Percentiles rank a stretch among this genome's conserved stretches.
Evolutionary conservation across 2,888 invertebrate species (phyloP).

Genomic region (Cephus nigrinus): DNA sequence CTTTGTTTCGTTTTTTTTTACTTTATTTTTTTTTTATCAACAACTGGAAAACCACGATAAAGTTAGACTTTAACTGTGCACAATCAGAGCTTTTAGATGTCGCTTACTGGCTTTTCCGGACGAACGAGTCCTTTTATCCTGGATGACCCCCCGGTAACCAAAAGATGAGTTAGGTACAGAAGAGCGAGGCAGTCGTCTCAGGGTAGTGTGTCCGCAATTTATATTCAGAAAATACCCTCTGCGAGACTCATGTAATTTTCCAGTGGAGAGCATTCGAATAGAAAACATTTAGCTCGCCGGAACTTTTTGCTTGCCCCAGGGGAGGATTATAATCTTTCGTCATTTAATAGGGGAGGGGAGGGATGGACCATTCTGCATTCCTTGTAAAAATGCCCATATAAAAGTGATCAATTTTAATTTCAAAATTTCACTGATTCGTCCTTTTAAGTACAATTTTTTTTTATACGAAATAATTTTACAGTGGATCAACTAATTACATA

Average conservation of each 20-base stretch:
- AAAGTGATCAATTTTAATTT: not conserved
- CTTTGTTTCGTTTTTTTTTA: not conserved
- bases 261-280: constrained; percentile 45
- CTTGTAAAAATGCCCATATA: not conserved
- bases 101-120: constrained; percentile 47
- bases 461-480: no score
- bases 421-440: not conserved
- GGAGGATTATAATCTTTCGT: not conserved
- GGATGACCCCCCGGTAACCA: constrained; percentile 35
- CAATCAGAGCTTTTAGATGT: constrained; percentile 50
- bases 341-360: not conserved
- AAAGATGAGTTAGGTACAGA: constrained; percentile 31
- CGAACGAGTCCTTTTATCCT: constrained; percentile 47
- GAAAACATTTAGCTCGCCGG: constrained; percentile 37
- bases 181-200: constrained; percentile 24
- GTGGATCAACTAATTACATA: no score
- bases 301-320: not conserved
- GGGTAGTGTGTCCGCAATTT: constrained; percentile 42
- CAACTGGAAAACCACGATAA: constrained; percentile 24
- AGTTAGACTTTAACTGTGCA: constrained; percentile 38
- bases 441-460: not conserved
- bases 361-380: not conserved
- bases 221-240: constrained; percentile 47
- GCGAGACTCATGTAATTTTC: constrained; percentile 45
- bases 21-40: constrained; percentile 1